These are phyloP conservation scores for Eulithis testata DNA, from an alignment of 2,888 invertebrate genomes.

Conservation along the genomic window DNA sequence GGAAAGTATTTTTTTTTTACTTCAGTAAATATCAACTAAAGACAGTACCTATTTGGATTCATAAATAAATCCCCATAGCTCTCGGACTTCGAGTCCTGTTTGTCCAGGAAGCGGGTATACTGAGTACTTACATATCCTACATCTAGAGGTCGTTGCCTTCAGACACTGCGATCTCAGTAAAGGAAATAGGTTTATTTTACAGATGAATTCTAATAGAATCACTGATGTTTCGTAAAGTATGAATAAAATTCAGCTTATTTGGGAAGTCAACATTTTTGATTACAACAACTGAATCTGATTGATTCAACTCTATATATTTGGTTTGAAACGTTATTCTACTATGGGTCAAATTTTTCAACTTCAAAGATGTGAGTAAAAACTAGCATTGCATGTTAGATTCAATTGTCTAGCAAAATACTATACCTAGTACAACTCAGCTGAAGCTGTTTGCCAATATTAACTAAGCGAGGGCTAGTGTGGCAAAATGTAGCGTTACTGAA, in stretches of 20 bases:
- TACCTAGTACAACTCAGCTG: too few species aligned
- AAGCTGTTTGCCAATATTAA: too few species aligned
- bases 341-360: too few species aligned
- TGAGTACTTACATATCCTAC: constrained; percentile 55
- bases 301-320: too few species aligned
- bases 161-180: constrained; percentile 41
- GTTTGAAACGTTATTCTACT: too few species aligned
- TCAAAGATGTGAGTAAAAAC: too few species aligned
- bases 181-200: constrained; percentile 14
- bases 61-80: constrained; percentile 20
- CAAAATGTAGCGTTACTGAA: too few species aligned
- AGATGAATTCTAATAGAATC: constrained; percentile 12
- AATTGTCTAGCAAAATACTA: too few species aligned
- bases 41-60: constrained; percentile 5
- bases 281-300: too few species aligned
- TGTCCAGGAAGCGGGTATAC: constrained; percentile 61
- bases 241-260: constrained; percentile 2
- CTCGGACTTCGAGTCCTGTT: constrained; percentile 43
- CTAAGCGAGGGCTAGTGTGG: too few species aligned
- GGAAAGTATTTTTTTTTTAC: too few species aligned
- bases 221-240: neutral
- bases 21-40: neutral
- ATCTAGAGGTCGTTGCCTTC: constrained; percentile 67
- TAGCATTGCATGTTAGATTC: too few species aligned
- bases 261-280: neutral